Conservation (phyloP, 1,140 invertebrate species). For the Polyergus mexicanus region DNA sequence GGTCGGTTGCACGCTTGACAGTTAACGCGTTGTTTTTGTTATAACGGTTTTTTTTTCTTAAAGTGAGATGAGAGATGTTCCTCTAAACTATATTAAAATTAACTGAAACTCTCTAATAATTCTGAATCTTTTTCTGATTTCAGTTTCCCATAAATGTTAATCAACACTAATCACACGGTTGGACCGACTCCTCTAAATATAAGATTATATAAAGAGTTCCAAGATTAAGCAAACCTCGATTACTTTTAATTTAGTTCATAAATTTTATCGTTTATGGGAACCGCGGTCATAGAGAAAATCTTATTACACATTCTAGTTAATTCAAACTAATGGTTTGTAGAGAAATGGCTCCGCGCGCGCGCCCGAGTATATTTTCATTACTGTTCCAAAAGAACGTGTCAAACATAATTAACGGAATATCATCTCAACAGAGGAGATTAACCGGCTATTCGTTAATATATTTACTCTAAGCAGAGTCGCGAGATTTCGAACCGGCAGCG, state of each 20-base stretch:
- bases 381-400: neutral
- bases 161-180: neutral
- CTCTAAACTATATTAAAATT: neutral
- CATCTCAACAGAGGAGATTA: neutral
- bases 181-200: neutral
- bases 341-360: neutral
- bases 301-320: neutral
- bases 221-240: neutral
- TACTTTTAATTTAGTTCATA: neutral
- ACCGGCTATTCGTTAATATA: neutral
- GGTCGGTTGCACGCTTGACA: conserved; percentile 41
- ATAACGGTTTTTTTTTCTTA: conserved; percentile 12
- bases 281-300: neutral
- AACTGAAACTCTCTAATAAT: neutral
- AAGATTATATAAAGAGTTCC: neutral
- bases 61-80: neutral
- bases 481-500: neutral
- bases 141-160: neutral
- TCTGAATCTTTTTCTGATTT: neutral
- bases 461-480: neutral
- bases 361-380: neutral
- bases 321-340: neutral
- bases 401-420: conserved; percentile 10
- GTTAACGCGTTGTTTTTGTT: neutral
- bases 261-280: neutral